Percentiles rank a stretch among this genome's conserved stretches.
Evolutionary conservation across 1,140 invertebrate species (phyloP).

Genomic region (Drosophila elegans): DNA sequence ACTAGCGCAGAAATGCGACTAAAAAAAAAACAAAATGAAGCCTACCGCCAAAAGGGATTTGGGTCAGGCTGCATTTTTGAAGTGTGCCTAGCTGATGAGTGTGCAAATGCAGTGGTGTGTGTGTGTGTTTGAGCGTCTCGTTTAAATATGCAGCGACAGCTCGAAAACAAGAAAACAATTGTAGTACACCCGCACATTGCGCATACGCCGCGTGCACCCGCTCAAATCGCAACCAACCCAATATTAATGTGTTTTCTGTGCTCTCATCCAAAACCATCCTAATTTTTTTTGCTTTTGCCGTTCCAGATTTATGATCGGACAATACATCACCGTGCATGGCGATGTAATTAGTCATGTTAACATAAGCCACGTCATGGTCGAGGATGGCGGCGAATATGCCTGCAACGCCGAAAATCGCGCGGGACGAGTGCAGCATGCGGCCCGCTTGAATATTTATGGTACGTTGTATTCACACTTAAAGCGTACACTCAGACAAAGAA

Average conservation of each 20-base stretch:
- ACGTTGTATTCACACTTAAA: constrained; percentile 77
- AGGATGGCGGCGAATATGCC: constrained; percentile 94
- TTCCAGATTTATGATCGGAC: constrained; percentile 91
- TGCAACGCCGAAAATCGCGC: constrained; percentile 93
- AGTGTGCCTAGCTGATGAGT: constrained; percentile 66
- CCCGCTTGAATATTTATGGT: constrained; percentile 95
- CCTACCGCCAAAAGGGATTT: constrained; percentile 70
- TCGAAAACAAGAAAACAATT: constrained; percentile 42
- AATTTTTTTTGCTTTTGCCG: constrained; percentile 18
- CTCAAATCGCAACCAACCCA: constrained; percentile 39
- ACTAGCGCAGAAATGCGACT: constrained; percentile 18
- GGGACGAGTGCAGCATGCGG: constrained; percentile 90
- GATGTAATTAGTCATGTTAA: constrained; percentile 95
- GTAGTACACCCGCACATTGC: constrained; percentile 55
- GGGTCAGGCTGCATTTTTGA: constrained; percentile 76
- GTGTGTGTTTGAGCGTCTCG: constrained; percentile 3
- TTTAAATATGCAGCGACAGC: constrained; percentile 61
- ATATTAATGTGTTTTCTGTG: constrained; percentile 65
- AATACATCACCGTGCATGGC: constrained; percentile 92
- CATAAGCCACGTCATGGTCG: constrained; percentile 92
- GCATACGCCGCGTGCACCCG: constrained; percentile 52
- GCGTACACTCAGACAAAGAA: constrained; percentile 6
- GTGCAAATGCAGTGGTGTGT: constrained; percentile 14
- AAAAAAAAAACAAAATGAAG: constrained; percentile 63
- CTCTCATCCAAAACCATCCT: constrained; percentile 32